A percentile compares a stretch with the other conserved stretches of the same genome.
phyloP scores from a whole-genome alignment of 2,888 invertebrate species.

The Protonemura montana region DNA sequence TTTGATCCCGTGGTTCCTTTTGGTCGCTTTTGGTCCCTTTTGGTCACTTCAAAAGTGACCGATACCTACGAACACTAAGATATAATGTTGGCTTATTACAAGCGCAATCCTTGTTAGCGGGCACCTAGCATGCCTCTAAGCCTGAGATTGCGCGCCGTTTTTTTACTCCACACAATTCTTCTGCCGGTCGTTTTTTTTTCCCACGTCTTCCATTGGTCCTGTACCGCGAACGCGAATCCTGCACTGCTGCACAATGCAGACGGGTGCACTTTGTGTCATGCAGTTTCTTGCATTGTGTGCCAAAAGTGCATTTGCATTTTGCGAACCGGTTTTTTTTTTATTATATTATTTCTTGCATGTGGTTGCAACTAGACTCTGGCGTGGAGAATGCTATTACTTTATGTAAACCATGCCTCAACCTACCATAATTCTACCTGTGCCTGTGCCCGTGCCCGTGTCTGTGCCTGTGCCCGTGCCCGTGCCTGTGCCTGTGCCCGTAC shows the following conservation, averaged over 20 bases:
- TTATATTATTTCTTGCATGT: neutral
- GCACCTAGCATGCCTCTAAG: too few species aligned
- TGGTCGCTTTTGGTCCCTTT: too few species aligned
- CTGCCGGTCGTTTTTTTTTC: neutral
- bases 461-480: too few species aligned
- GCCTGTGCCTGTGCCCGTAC: too few species aligned
- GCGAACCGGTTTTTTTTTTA: neutral
- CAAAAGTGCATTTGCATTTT: slow-evolving; percentile 12
- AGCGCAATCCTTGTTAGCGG: too few species aligned
- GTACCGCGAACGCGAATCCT: neutral
- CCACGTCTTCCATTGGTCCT: neutral
- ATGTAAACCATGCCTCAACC: too few species aligned
- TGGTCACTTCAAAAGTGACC: too few species aligned
- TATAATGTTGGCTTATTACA: too few species aligned
- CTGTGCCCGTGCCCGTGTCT: too few species aligned
- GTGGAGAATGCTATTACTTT: neutral
- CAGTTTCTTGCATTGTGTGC: neutral
- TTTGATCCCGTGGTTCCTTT: too few species aligned
- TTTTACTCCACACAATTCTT: neutral
- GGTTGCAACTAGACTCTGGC: neutral
- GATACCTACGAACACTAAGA: too few species aligned
- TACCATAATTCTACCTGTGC: too few species aligned
- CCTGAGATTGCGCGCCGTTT: neutral
- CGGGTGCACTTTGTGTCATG: neutral
- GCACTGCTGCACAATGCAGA: neutral